A percentile compares a stretch with the other conserved stretches of the same genome.
These are phyloP conservation scores for Ceyx melanurus DNA, from an alignment of 2,113 vertebrate genomes.

Conservation along the genomic window DNA sequence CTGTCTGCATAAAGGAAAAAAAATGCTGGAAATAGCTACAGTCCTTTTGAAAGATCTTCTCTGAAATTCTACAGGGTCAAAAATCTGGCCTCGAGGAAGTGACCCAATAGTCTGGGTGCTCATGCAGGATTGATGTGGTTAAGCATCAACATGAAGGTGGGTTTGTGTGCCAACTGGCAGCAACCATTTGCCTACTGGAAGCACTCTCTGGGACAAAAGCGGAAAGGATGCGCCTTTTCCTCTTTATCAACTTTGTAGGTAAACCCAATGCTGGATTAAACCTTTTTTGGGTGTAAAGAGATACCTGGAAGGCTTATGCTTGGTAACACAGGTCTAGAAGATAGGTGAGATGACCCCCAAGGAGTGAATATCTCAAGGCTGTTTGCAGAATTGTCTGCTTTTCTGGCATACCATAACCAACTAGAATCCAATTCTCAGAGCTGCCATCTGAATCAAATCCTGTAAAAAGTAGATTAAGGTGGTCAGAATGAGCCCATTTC, in stretches of 20 bases:
- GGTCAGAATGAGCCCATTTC: not conserved
- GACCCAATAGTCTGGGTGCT: not conserved
- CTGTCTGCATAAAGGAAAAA: not conserved
- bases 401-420: not conserved
- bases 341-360: not conserved
- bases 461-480: not conserved
- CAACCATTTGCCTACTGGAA: not conserved
- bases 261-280: not conserved
- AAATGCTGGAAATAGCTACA: not conserved
- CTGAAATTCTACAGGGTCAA: not conserved
- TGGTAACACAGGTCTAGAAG: fast-evolving
- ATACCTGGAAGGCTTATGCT: not conserved
- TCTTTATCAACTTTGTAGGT: not conserved
- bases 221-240: not conserved
- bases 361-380: not conserved
- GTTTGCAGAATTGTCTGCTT: not conserved
- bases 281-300: not conserved
- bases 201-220: not conserved
- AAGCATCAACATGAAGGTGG: not conserved
- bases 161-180: not conserved
- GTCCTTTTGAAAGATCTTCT: not conserved
- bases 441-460: not conserved
- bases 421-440: not conserved
- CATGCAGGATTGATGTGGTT: not conserved
- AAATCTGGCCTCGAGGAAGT: not conserved